phyloP scores from a whole-genome alignment of 2,797 vertebrate species.

The Neostethus bicornis region DNA sequence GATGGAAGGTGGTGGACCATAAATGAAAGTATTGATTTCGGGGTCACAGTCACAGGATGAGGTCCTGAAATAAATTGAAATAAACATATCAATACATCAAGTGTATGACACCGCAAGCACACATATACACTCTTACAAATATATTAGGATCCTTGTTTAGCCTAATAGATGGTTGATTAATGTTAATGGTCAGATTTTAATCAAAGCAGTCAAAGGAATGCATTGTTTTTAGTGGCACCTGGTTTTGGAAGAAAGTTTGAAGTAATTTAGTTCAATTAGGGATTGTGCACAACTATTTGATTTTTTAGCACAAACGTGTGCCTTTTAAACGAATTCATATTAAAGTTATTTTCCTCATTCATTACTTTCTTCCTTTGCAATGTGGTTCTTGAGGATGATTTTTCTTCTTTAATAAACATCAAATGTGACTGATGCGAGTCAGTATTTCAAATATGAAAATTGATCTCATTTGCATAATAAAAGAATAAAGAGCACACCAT shows the following conservation, averaged over 20 bases:
- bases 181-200: conserved; percentile 46
- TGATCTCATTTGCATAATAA: conserved; percentile 75
- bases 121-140: conserved; percentile 60
- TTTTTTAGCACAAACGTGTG: conserved; percentile 5
- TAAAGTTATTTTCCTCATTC: conserved; percentile 12
- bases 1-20: conserved; percentile 81
- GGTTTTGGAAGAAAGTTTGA: conserved; percentile 27
- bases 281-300: conserved; percentile 14
- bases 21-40: conserved; percentile 81
- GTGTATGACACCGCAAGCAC: conserved; percentile 69
- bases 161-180: conserved; percentile 68
- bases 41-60: conserved; percentile 76
- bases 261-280: conserved; percentile 24
- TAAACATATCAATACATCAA: conserved; percentile 83
- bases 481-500: conserved; percentile 71
- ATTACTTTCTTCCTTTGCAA: conserved; percentile 1
- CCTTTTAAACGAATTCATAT: conserved; percentile 29
- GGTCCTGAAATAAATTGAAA: conserved; percentile 82
- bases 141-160: conserved; percentile 75
- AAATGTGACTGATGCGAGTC: conserved; percentile 49
- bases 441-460: conserved; percentile 63
- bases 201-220: conserved; percentile 47
- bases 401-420: conserved; percentile 34
- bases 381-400: conserved; percentile 14
- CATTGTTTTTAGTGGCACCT: conserved; percentile 33